Evolutionary conservation across 2,888 invertebrate species (phyloP).

Genomic region (Diplolepis rosae): DNA sequence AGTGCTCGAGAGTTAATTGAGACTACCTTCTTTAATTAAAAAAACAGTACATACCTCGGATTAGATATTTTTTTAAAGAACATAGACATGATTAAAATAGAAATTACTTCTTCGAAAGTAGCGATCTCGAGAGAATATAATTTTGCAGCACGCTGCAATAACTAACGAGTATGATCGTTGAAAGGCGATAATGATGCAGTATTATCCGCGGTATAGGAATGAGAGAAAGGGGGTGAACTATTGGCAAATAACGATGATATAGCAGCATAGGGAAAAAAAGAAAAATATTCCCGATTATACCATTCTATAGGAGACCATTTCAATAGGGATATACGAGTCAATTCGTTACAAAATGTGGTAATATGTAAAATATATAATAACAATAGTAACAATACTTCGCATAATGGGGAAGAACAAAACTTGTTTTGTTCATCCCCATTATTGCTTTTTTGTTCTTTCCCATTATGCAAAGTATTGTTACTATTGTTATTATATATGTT

Average conservation of each 20-base stretch:
- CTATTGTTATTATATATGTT: no score
- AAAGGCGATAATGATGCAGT: background rate
- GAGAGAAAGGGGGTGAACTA: background rate
- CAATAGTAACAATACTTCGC: no score
- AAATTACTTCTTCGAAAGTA: background rate
- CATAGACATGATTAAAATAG: no score
- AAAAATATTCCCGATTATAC: conserved; percentile 7
- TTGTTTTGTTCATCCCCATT: no score
- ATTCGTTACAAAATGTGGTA: background rate
- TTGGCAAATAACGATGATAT: conserved; percentile 15
- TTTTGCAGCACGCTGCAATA: background rate
- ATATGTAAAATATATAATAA: background rate
- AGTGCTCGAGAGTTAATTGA: no score
- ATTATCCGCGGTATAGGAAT: background rate
- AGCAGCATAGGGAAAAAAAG: background rate
- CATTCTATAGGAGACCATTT: background rate
- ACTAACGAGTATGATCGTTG: background rate
- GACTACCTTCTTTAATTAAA: no score
- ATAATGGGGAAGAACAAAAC: no score
- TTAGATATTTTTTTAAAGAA: no score
- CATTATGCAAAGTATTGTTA: no score
- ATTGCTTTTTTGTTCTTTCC: no score
- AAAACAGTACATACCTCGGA: no score
- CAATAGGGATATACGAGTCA: background rate
- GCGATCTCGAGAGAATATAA: no score